These are phyloP conservation scores for Drosophila subquinaria DNA, from an alignment of 2,888 invertebrate genomes.

Conservation along the genomic window DNA sequence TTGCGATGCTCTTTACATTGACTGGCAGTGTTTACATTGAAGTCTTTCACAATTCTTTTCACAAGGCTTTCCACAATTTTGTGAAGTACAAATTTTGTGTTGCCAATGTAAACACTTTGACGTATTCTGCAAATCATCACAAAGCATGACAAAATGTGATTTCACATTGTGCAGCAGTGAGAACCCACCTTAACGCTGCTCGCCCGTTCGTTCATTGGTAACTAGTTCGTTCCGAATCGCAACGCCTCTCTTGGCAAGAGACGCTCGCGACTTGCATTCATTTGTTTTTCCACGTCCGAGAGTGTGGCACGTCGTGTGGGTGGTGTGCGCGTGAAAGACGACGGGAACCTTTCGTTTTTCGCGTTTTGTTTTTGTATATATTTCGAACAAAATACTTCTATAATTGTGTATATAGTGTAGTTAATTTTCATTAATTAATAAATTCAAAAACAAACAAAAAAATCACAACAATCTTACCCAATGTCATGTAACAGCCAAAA, in stretches of 20 bases:
- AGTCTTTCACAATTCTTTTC: no score
- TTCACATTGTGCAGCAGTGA: no score
- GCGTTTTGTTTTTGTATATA: conserved; percentile 76
- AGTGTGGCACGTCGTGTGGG: conserved; percentile 67
- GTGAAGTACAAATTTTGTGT: no score
- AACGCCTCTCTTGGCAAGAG: conserved; percentile 21
- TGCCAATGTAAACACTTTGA: no score
- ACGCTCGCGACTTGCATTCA: conserved; percentile 44
- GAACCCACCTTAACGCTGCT: no score
- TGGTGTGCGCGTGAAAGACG: conserved; percentile 67
- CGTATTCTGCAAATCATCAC: no score
- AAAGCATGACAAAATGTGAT: no score
- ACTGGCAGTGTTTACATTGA: no score
- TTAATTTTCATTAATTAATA: conserved; percentile 52
- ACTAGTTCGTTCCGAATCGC: conserved; percentile 42
- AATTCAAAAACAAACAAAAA: conserved; percentile 22
- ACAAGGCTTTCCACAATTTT: no score
- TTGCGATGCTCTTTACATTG: no score
- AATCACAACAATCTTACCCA: conserved; percentile 30
- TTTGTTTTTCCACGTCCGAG: conserved; percentile 65
- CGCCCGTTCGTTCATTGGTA: conserved; percentile 16
- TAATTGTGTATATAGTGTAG: conserved; percentile 68
- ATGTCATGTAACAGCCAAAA: conserved; percentile 69
- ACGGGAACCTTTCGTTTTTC: conserved; percentile 71
- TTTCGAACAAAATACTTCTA: conserved; percentile 62